Conservation (phyloP, 2,797 vertebrate genomes). For the Propithecus perrieri region DNA sequence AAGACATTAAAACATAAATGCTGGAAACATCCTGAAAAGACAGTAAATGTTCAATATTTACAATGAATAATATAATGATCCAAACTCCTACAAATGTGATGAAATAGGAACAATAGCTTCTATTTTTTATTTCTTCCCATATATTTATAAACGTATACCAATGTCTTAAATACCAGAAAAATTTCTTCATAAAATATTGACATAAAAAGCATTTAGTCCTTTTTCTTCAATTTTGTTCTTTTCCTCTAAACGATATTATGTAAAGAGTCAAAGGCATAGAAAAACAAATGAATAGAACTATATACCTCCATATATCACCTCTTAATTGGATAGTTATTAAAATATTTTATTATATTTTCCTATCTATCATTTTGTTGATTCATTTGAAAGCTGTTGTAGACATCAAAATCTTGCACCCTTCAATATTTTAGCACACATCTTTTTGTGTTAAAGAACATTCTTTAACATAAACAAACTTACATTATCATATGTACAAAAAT, state of each 20-base stretch:
- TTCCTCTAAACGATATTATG: not conserved
- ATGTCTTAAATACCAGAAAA: not conserved
- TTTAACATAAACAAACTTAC: not conserved
- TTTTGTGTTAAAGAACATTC: not conserved
- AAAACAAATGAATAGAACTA: not conserved
- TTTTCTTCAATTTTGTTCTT: not conserved
- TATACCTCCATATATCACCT: not conserved
- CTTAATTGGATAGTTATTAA: not conserved
- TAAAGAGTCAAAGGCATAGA: not conserved
- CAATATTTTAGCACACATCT: not conserved
- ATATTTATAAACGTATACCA: not conserved
- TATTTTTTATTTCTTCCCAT: not conserved
- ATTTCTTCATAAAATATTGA: not conserved
- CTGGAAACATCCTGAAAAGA: not conserved
- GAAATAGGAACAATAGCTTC: not conserved
- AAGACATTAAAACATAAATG: not conserved
- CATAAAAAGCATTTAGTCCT: not conserved
- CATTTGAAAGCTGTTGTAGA: not conserved
- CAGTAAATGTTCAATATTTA: not conserved
- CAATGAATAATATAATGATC: not conserved
- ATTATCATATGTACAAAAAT: not conserved
- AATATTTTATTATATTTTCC: not conserved
- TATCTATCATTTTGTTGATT: not conserved
- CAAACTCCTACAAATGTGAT: not conserved
- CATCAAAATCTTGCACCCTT: not conserved